phyloP scores from a whole-genome alignment of 2,797 vertebrate species.

The Limnodromus scolopaceus region DNA sequence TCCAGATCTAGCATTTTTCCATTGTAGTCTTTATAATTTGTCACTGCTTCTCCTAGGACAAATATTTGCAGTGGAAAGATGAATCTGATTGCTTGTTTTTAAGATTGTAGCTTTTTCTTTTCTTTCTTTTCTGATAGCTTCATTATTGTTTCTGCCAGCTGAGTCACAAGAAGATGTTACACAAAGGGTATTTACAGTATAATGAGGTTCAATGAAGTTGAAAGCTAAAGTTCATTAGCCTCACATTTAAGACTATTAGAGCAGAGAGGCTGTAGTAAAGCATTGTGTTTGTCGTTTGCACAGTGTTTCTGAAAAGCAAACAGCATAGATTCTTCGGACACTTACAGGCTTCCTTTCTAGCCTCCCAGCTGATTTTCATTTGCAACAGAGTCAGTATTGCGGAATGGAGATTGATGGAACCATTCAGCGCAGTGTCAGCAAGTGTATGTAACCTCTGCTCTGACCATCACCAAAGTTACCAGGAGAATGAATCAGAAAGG shows the following conservation, averaged over 20 bases:
- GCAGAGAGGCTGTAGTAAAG: conserved; percentile 4
- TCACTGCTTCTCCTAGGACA: background rate
- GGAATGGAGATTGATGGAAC: conserved; percentile 18
- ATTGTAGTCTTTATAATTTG: background rate
- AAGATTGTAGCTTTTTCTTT: background rate
- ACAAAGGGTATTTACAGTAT: conserved; percentile 14
- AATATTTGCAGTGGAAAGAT: conserved; percentile 2
- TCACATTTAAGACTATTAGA: conserved; percentile 45
- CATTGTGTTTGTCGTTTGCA: conserved; percentile 13
- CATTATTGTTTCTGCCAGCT: conserved; percentile 44
- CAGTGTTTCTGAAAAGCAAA: conserved; percentile 14
- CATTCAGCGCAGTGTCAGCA: background rate
- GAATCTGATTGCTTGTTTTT: background rate
- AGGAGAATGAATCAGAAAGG: conserved; percentile 20
- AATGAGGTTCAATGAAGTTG: conserved; percentile 30
- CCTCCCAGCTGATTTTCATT: background rate
- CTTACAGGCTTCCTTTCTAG: conserved; percentile 6
- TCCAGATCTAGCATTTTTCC: background rate
- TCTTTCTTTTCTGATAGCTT: background rate
- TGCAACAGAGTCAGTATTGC: background rate
- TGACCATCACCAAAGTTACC: conserved; percentile 18
- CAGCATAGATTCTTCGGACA: background rate
- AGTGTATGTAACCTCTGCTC: conserved; percentile 16
- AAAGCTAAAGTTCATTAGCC: conserved; percentile 67
- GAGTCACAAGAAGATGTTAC: conserved; percentile 30